Conservation (phyloP, 2,888 invertebrate genomes). For the Caenorhabditis sp. region DNA sequence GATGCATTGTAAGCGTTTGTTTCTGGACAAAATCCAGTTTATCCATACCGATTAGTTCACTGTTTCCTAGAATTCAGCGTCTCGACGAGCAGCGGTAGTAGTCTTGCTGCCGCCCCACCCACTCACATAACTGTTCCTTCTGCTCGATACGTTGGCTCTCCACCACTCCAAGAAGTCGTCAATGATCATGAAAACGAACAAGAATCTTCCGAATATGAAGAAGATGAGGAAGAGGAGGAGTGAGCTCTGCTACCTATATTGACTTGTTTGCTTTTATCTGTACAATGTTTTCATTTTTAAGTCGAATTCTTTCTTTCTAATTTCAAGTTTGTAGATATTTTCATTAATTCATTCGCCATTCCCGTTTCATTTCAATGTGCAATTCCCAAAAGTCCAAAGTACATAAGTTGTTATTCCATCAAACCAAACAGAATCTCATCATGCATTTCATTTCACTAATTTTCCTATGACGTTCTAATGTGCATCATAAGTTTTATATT, state of each 20-base stretch:
- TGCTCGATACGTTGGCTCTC: background rate
- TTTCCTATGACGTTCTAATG: background rate
- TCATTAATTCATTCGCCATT: background rate
- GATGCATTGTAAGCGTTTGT: conserved; percentile 18
- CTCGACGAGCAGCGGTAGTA: too few relatives aligned
- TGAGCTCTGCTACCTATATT: background rate
- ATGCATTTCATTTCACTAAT: too few relatives aligned
- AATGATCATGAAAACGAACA: conserved; percentile 48
- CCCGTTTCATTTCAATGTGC: background rate
- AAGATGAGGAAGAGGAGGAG: background rate
- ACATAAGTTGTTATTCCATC: too few relatives aligned
- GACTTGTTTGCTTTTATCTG: background rate
- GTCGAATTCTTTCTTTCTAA: background rate
- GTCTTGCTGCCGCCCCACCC: background rate
- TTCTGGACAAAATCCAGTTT: background rate
- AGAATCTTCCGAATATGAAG: conserved; percentile 26
- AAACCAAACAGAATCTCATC: too few relatives aligned
- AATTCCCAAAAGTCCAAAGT: too few relatives aligned
- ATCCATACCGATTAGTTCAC: background rate
- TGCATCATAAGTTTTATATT: background rate
- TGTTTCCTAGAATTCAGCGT: background rate
- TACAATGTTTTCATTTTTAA: background rate
- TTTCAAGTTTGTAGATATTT: too few relatives aligned
- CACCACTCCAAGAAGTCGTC: conserved; percentile 42
- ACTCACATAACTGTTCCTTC: background rate